A percentile compares a stretch with the other conserved stretches of the same genome.
Conservation (phyloP, 2,888 invertebrate species). For the Agelastica alni region DNA sequence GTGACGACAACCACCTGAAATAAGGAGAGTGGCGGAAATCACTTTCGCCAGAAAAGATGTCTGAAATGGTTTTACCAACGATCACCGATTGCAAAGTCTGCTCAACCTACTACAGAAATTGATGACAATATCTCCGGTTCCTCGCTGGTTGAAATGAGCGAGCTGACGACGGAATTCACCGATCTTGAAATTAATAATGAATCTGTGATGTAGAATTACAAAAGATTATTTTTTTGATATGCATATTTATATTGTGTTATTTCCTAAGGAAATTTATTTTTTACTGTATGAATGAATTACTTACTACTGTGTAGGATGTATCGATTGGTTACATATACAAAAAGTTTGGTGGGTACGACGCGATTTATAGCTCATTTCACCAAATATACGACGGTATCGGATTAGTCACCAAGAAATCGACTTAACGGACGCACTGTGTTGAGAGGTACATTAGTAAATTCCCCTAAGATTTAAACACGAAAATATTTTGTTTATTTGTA, state of each 20-base stretch:
- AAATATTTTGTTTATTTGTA: no score
- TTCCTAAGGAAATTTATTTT: neutral
- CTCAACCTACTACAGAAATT: conserved; percentile 5
- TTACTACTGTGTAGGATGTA: neutral
- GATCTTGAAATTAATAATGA: conserved; percentile 42
- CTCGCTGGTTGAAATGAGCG: conserved; percentile 45
- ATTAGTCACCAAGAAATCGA: no score
- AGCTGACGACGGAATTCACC: conserved; percentile 44
- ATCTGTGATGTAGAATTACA: conserved; percentile 39
- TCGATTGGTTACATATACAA: no score
- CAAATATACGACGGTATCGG: no score
- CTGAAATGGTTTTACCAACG: neutral
- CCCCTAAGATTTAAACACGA: no score
- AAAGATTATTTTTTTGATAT: neutral
- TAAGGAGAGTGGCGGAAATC: conserved; percentile 34
- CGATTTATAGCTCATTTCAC: no score
- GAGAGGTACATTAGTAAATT: no score
- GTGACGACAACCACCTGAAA: conserved; percentile 54
- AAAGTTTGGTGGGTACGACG: no score
- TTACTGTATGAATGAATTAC: neutral
- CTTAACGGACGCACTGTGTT: no score
- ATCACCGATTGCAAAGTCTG: neutral
- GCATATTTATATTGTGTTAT: neutral
- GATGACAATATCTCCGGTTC: conserved; percentile 46
- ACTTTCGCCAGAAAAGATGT: conserved; percentile 21